Conservation (phyloP, 2,113 vertebrate species). For the Podarcis muralis region DNA sequence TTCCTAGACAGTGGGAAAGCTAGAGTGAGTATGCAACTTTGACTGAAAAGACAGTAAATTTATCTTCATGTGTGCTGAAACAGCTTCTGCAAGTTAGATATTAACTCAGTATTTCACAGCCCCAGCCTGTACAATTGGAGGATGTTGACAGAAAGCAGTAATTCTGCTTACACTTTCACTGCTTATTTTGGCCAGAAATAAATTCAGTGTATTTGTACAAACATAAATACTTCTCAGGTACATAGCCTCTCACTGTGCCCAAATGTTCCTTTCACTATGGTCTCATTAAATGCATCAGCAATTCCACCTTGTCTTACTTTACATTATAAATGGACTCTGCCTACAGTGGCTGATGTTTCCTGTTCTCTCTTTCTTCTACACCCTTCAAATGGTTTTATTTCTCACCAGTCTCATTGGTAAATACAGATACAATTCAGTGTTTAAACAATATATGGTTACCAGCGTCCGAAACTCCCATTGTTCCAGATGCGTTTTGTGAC, state of each 20-base stretch:
- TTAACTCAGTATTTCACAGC: background rate
- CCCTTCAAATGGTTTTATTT: background rate
- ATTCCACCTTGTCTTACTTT: slow-evolving; percentile 24
- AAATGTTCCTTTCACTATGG: background rate
- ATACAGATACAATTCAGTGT: background rate
- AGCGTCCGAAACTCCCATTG: background rate
- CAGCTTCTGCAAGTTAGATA: background rate
- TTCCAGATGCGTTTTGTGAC: too few relatives aligned
- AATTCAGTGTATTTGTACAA: slow-evolving; percentile 2
- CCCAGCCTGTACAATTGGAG: background rate
- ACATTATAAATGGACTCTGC: background rate
- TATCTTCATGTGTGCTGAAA: background rate
- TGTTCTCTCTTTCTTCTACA: too few relatives aligned
- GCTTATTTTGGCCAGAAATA: background rate
- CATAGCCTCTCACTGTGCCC: background rate
- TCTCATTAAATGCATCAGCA: slow-evolving; percentile 1
- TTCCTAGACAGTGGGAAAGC: background rate
- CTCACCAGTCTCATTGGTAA: background rate
- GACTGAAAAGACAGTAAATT: background rate
- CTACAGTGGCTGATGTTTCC: background rate
- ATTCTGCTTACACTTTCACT: slow-evolving; percentile 13
- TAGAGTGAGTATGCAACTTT: background rate
- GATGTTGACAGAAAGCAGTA: background rate
- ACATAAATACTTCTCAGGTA: slow-evolving; percentile 1
- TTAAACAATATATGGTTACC: background rate